phyloP scores from a whole-genome alignment of 2,888 invertebrate genomes.

The Mechanitis messenoides region DNA sequence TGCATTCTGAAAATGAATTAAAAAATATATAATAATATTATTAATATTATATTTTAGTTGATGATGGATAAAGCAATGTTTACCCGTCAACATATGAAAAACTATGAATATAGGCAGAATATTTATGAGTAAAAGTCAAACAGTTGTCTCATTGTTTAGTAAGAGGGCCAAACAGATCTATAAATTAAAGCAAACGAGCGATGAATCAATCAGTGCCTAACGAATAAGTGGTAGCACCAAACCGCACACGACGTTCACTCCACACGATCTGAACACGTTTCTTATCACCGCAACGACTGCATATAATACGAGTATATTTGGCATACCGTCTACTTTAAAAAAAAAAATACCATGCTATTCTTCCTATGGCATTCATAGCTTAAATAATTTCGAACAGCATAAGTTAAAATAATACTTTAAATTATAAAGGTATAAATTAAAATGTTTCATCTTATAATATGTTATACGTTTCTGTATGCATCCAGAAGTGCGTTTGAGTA shows the following conservation, averaged over 20 bases:
- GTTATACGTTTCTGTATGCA: constrained; percentile 20
- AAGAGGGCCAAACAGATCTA: constrained; percentile 40
- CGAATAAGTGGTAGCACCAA: constrained; percentile 49
- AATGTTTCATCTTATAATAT: constrained; percentile 29
- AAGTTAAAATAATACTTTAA: no score
- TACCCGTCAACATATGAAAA: no score
- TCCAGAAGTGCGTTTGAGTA: constrained; percentile 28
- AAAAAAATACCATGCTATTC: neutral
- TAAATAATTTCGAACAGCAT: no score
- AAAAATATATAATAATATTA: constrained; percentile 12
- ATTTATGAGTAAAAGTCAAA: constrained; percentile 8
- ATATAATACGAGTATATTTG: constrained; percentile 14
- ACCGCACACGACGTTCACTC: constrained; percentile 58
- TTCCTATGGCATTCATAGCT: no score
- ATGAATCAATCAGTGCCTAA: constrained; percentile 71
- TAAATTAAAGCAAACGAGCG: constrained; percentile 63
- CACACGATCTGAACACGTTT: constrained; percentile 32
- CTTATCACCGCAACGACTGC: constrained; percentile 15
- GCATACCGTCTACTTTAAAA: constrained; percentile 11
- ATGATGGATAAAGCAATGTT: no score
- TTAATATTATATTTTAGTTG: no score
- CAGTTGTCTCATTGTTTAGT: constrained; percentile 48
- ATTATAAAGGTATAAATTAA: constrained; percentile 9
- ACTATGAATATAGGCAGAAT: neutral
- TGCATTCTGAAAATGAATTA: constrained; percentile 79